Evolutionary conservation across 1,140 invertebrate species (phyloP).

Genomic region (Brachionus koreanus): DNA sequence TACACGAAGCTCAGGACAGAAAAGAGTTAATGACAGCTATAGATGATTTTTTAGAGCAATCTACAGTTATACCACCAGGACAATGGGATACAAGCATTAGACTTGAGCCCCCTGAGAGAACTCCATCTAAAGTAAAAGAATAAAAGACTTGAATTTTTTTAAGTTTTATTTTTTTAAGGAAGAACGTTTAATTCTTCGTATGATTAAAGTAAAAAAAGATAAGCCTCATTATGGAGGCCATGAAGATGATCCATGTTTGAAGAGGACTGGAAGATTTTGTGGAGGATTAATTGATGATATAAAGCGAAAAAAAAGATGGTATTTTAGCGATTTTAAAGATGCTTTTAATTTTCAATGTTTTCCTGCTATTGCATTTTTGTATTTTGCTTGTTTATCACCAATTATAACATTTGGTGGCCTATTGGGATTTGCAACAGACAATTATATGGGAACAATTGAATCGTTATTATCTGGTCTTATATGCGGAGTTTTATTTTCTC

Average conservation of each 20-base stretch:
- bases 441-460: slow-evolving; percentile 96
- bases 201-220: slow-evolving; percentile 48
- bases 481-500: slow-evolving; percentile 89
- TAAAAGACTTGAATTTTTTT: neutral
- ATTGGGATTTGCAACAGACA: slow-evolving; percentile 85
- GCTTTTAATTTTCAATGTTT: slow-evolving; percentile 86
- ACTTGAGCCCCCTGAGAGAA: slow-evolving; percentile 91
- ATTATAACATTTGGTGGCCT: slow-evolving; percentile 95
- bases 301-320: slow-evolving; percentile 82
- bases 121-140: slow-evolving; percentile 67
- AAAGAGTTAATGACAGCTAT: slow-evolving; percentile 67
- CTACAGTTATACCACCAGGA: slow-evolving; percentile 87
- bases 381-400: slow-evolving; percentile 94
- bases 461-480: slow-evolving; percentile 90
- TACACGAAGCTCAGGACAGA: slow-evolving; percentile 75
- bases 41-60: slow-evolving; percentile 89
- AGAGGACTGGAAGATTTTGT: slow-evolving; percentile 63
- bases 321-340: slow-evolving; percentile 68
- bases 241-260: slow-evolving; percentile 59
- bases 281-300: slow-evolving; percentile 83
- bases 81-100: slow-evolving; percentile 94
- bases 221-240: slow-evolving; percentile 54
- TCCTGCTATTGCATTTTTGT: slow-evolving; percentile 93
- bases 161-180: slow-evolving; percentile 47
- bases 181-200: slow-evolving; percentile 47